These are phyloP conservation scores for Dioctria linearis DNA, from an alignment of 2,888 invertebrate species.

Conservation along the genomic window DNA sequence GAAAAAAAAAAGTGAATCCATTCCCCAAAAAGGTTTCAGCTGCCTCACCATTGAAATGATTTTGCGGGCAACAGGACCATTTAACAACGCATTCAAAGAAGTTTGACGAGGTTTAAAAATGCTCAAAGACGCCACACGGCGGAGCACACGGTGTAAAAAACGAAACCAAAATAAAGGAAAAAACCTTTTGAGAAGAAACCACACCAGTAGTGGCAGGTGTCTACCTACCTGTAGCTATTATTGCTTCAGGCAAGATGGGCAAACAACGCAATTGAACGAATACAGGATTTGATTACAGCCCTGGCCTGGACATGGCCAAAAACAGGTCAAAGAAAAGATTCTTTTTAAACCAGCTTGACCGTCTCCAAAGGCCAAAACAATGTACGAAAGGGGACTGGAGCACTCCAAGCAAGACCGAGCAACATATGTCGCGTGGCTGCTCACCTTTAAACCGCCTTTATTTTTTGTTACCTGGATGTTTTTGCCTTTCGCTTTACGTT, in stretches of 20 bases:
- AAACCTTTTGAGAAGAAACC: conserved; percentile 37
- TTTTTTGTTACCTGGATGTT: conserved; percentile 11
- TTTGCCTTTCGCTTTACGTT: conserved; percentile 8
- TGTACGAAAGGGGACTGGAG: conserved; percentile 18
- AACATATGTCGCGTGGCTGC: conserved; percentile 53
- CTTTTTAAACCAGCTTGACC: conserved; percentile 34
- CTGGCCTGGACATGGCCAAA: conserved; percentile 27
- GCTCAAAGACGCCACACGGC: conserved; percentile 36
- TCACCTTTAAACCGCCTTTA: conserved; percentile 39
- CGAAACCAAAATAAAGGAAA: not conserved
- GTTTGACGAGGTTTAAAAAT: conserved; percentile 31
- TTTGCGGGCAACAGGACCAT: conserved; percentile 45
- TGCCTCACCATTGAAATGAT: conserved; percentile 39
- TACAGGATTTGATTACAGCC: conserved; percentile 50
- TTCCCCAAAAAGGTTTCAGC: conserved; percentile 13
- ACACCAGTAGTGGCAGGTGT: conserved; percentile 46
- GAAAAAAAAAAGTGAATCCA: conserved; percentile 36
- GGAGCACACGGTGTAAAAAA: not conserved
- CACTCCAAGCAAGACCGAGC: conserved; percentile 14
- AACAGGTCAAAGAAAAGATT: conserved; percentile 50
- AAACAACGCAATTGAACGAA: conserved; percentile 39
- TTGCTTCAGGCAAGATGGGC: conserved; percentile 22
- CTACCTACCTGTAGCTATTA: conserved; percentile 46
- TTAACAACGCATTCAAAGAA: conserved; percentile 23
- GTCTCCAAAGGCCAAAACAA: not conserved